These are phyloP conservation scores for Mimachlamys varia DNA, from an alignment of 2,888 invertebrate genomes.

Conservation along the genomic window DNA sequence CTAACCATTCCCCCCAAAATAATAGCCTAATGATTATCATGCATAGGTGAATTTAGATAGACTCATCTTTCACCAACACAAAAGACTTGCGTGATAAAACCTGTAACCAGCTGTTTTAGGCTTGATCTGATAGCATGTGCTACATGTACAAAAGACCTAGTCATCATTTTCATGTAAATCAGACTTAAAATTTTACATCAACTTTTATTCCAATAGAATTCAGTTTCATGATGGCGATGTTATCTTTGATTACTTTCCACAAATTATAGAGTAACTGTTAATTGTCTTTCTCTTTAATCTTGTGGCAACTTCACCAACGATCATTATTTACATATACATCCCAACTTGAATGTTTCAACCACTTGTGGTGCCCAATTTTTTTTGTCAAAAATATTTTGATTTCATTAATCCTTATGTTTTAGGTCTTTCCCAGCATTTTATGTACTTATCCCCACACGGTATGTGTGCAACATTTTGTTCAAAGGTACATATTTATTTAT, in stretches of 20 bases:
- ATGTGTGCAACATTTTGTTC: too few relatives aligned
- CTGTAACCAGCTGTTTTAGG: neutral
- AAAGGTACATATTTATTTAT: neutral
- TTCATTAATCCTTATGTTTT: too few relatives aligned
- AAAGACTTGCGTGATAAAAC: neutral
- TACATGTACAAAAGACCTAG: neutral
- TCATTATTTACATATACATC: too few relatives aligned
- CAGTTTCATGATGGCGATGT: neutral
- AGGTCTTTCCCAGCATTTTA: too few relatives aligned
- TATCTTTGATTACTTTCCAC: neutral
- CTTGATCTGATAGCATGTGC: neutral
- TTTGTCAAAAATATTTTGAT: too few relatives aligned
- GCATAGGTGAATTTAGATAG: slow-evolving; percentile 12
- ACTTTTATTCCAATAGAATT: neutral
- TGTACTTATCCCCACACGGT: too few relatives aligned
- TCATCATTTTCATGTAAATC: neutral
- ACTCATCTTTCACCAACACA: slow-evolving; percentile 26
- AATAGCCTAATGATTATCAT: neutral
- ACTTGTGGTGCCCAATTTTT: too few relatives aligned
- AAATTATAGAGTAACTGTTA: too few relatives aligned
- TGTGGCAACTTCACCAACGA: neutral
- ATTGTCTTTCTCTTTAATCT: neutral
- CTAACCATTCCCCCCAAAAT: neutral
- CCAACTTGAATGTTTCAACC: too few relatives aligned
- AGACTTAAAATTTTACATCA: neutral